Percentiles rank a stretch among this genome's conserved stretches.
These are phyloP conservation scores for Diogma glabrata DNA, from an alignment of 2,888 invertebrate genomes.

Conservation along the genomic window DNA sequence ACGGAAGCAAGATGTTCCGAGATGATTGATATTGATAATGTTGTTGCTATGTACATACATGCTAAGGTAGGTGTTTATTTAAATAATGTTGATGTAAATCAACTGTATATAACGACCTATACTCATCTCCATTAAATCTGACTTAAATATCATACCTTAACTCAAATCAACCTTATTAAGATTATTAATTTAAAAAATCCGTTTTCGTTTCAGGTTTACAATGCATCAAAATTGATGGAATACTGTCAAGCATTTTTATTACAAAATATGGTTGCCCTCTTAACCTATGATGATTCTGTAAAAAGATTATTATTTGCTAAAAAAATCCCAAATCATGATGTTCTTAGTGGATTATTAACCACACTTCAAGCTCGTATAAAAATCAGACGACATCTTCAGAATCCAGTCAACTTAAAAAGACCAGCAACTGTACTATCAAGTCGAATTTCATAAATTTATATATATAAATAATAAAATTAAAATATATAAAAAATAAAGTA, in stretches of 20 bases:
- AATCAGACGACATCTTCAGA: constrained; percentile 35
- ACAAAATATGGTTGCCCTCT: constrained; percentile 87
- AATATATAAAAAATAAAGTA: no score
- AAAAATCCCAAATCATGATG: constrained; percentile 80
- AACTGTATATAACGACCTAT: background rate
- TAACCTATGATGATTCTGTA: constrained; percentile 84
- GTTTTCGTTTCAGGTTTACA: no score
- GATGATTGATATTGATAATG: constrained; percentile 75
- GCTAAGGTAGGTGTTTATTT: constrained; percentile 74
- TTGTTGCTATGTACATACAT: constrained; percentile 86
- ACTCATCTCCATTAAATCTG: background rate
- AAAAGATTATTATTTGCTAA: constrained; percentile 79
- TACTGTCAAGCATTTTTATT: constrained; percentile 84
- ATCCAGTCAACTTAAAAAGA: constrained; percentile 4
- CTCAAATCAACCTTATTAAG: no score
- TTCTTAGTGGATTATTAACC: constrained; percentile 65
- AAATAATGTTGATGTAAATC: background rate
- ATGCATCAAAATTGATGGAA: constrained; percentile 72
- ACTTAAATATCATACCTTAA: no score
- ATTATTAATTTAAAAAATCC: no score
- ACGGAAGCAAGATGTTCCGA: constrained; percentile 78
- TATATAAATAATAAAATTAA: no score
- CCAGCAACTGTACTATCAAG: constrained; percentile 9
- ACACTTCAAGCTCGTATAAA: constrained; percentile 75
- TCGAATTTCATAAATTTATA: constrained; percentile 8